Evolutionary conservation across 2,888 invertebrate species (phyloP).

Genomic region (Ophonus ardosiacus): DNA sequence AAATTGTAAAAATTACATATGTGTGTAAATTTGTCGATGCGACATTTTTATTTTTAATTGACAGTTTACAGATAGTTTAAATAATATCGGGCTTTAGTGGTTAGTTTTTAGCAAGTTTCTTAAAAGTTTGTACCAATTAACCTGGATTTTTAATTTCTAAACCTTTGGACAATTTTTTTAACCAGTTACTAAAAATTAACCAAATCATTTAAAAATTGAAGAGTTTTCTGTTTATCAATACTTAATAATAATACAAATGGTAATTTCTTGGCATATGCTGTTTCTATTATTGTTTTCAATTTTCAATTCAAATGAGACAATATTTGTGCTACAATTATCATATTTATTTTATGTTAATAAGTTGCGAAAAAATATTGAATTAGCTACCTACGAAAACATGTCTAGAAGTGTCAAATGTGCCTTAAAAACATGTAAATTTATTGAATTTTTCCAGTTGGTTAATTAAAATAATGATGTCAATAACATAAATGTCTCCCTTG

Average conservation of each 20-base stretch:
- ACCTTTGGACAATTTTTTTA: too few relatives aligned
- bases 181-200: too few relatives aligned
- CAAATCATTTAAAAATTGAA: too few relatives aligned
- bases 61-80: too few relatives aligned
- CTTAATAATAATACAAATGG: not conserved
- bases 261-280: not conserved
- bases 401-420: not conserved
- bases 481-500: conserved; percentile 23
- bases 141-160: too few relatives aligned
- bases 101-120: too few relatives aligned
- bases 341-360: not conserved
- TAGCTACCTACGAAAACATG: not conserved
- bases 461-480: conserved; percentile 15
- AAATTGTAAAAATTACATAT: too few relatives aligned
- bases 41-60: not conserved
- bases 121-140: too few relatives aligned
- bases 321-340: not conserved
- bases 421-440: conserved; percentile 16
- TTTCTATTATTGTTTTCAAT: not conserved
- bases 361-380: not conserved
- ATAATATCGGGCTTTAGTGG: too few relatives aligned
- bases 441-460: not conserved
- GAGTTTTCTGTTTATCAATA: not conserved
- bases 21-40: too few relatives aligned
- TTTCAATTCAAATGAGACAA: not conserved